Conservation (phyloP, 2,888 invertebrate species). For the Laothoe populi region DNA sequence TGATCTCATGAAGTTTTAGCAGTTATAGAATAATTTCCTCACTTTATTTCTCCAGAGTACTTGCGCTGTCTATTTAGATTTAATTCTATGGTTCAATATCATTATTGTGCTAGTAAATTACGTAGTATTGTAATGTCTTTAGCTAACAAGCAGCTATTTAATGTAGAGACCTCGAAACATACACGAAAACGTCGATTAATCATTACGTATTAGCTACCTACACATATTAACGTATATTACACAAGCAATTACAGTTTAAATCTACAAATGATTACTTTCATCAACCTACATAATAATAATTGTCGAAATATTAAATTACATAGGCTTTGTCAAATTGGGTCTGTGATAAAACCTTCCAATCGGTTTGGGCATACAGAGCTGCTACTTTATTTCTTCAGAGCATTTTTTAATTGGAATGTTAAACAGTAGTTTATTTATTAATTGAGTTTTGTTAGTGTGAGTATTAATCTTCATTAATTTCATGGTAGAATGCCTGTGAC, state of each 20-base stretch:
- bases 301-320: conserved; percentile 22
- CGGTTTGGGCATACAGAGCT: not conserved
- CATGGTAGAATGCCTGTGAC: not conserved
- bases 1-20: no score
- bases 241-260: conserved; percentile 27
- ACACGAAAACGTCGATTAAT: conserved; percentile 20
- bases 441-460: no score
- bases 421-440: not conserved
- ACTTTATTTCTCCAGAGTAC: not conserved
- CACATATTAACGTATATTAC: conserved; percentile 25
- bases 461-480: not conserved
- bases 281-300: conserved; percentile 21
- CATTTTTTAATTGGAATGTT: not conserved
- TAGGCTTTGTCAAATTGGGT: conserved; percentile 14
- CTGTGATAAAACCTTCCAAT: not conserved
- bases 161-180: conserved; percentile 9
- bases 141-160: not conserved
- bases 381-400: not conserved
- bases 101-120: no score
- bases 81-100: no score
- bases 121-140: not conserved
- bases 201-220: conserved; percentile 26
- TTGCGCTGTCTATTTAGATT: no score
- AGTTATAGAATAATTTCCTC: no score
- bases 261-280: conserved; percentile 27